Conservation (phyloP, 2,888 invertebrate species). For the Sicus ferrugineus region DNA sequence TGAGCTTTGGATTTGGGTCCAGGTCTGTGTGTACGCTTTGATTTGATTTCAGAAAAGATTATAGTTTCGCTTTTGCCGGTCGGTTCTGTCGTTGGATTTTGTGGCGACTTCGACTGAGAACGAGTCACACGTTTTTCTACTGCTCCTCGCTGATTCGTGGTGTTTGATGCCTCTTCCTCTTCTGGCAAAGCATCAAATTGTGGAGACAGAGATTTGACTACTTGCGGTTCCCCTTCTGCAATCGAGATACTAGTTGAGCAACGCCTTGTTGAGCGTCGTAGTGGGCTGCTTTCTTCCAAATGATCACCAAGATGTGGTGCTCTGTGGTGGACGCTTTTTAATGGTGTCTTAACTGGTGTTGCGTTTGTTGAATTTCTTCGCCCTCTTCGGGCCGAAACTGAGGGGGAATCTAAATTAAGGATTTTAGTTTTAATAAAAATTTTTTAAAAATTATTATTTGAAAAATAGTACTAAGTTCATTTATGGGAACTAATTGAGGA, state of each 20-base stretch:
- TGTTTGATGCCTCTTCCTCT: conserved; percentile 39
- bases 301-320: conserved; percentile 38
- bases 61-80: too few species aligned
- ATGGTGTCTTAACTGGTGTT: conserved; percentile 44
- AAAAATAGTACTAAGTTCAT: conserved; percentile 40
- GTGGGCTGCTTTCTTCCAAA: conserved; percentile 45
- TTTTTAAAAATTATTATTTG: not conserved
- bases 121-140: conserved; percentile 35
- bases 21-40: not conserved
- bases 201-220: not conserved
- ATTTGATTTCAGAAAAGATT: not conserved
- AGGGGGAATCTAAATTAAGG: conserved; percentile 43
- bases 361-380: conserved; percentile 49
- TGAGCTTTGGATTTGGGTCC: conserved; percentile 34
- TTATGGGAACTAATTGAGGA: conserved; percentile 42
- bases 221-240: conserved; percentile 40
- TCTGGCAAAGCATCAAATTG: conserved; percentile 37
- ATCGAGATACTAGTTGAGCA: conserved; percentile 39
- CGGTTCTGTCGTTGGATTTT: conserved; percentile 24
- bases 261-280: conserved; percentile 40
- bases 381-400: conserved; percentile 45
- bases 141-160: conserved; percentile 17
- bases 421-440: conserved; percentile 20
- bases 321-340: conserved; percentile 32
- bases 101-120: conserved; percentile 45